phyloP scores from a whole-genome alignment of 2,888 invertebrate species.

The Erebia aethiops region DNA sequence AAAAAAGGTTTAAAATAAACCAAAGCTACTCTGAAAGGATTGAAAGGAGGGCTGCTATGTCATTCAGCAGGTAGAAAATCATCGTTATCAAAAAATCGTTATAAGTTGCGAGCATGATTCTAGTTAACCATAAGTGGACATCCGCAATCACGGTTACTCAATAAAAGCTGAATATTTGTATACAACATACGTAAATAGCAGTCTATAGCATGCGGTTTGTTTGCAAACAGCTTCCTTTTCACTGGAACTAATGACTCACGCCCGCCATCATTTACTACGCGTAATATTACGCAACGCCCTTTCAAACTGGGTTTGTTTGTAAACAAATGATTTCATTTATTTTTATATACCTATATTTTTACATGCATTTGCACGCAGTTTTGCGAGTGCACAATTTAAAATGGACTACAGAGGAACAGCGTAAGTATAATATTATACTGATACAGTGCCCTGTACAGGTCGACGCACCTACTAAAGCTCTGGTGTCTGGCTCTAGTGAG shows the following conservation, averaged over 20 bases:
- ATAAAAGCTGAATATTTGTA: constrained; percentile 14
- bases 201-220: constrained; percentile 7
- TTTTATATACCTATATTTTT: neutral
- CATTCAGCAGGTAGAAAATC: too few species aligned
- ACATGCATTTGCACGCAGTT: neutral
- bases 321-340: constrained; percentile 10
- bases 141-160: neutral
- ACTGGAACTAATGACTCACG: constrained; percentile 23
- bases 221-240: constrained; percentile 24
- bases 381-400: neutral
- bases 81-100: too few species aligned
- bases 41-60: too few species aligned
- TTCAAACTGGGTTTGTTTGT: constrained; percentile 19
- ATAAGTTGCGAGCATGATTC: neutral
- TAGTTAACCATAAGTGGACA: neutral
- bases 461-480: too few species aligned
- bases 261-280: constrained; percentile 9
- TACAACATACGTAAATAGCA: constrained; percentile 4
- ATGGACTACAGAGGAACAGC: neutral
- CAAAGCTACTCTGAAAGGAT: too few species aligned
- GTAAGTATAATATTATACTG: too few species aligned
- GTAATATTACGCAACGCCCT: constrained; percentile 22
- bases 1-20: too few species aligned
- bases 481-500: too few species aligned
- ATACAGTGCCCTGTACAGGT: too few species aligned